A percentile compares a stretch with the other conserved stretches of the same genome.
Evolutionary conservation across 2,113 vertebrate genomes (phyloP).

Genomic region (Dipodomys spectabilis): DNA sequence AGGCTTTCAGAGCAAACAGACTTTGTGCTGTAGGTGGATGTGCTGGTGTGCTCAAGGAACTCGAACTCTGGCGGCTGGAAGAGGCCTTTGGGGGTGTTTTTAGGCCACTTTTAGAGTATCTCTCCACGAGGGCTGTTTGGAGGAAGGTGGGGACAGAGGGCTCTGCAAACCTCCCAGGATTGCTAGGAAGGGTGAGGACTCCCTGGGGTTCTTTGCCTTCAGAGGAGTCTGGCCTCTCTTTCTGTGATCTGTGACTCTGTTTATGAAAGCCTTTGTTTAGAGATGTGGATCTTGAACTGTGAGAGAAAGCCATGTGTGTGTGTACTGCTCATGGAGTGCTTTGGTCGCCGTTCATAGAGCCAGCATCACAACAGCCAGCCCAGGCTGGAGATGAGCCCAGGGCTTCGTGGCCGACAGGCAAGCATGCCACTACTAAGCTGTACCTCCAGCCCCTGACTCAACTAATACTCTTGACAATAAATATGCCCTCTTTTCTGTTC

Average conservation of each 20-base stretch:
- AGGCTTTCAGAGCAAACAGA: neutral
- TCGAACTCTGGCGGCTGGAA: neutral
- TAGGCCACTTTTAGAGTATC: neutral
- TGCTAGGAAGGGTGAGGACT: neutral
- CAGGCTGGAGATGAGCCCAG: neutral
- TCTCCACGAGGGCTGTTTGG: neutral
- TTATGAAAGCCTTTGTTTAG: neutral
- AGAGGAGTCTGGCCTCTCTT: neutral
- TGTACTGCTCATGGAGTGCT: neutral
- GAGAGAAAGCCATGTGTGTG: neutral
- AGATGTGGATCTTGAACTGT: conserved; percentile 26
- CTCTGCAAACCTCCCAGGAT: neutral
- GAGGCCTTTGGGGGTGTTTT: neutral
- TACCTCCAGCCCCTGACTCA: neutral
- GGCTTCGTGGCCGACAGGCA: neutral
- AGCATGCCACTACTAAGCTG: neutral
- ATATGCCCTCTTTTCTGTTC: neutral
- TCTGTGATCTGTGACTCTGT: conserved; percentile 2
- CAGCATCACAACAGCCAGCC: neutral
- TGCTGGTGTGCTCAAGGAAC: neutral
- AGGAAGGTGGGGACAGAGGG: neutral
- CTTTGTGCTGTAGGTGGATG: neutral
- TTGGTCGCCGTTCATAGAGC: neutral
- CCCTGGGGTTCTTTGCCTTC: neutral
- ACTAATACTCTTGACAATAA: neutral